Percentiles rank a stretch among this genome's conserved stretches.
These are phyloP conservation scores for Drosophila chauvacae DNA, from an alignment of 1,140 invertebrate species.

Conservation along the genomic window DNA sequence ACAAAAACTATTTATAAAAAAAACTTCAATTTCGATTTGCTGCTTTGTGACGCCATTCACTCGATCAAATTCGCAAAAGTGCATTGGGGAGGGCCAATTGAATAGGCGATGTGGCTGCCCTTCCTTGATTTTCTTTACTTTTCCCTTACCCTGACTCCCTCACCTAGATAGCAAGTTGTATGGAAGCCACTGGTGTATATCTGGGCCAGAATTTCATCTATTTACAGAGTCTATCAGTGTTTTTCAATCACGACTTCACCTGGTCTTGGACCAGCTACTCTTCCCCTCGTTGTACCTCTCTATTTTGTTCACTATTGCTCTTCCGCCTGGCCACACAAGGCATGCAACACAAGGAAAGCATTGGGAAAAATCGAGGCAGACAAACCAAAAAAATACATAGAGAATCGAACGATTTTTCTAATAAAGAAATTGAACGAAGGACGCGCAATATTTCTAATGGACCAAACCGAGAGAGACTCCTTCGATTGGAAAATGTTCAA, in stretches of 20 bases:
- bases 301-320: constrained; percentile 20
- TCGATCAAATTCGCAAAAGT: constrained; percentile 77
- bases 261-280: constrained; percentile 36
- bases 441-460: constrained; percentile 79
- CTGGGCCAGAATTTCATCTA: constrained; percentile 70
- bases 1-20: constrained; percentile 14
- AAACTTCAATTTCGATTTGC: constrained; percentile 59
- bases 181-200: constrained; percentile 27
- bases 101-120: constrained; percentile 49
- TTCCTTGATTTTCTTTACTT: constrained; percentile 8
- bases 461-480: constrained; percentile 22
- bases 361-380: constrained; percentile 31
- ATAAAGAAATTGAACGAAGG: constrained; percentile 75
- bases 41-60: constrained; percentile 63
- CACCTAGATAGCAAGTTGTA: constrained; percentile 3
- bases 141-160: neutral
- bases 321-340: constrained; percentile 52
- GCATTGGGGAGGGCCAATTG: constrained; percentile 64
- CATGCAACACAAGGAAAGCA: constrained; percentile 37
- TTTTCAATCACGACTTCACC: constrained; percentile 64
- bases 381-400: neutral
- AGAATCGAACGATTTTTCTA: constrained; percentile 61
- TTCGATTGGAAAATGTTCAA: constrained; percentile 79
- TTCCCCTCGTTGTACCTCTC: neutral
- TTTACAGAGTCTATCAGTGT: constrained; percentile 77